Percentiles rank a stretch among this genome's conserved stretches.
Evolutionary conservation across 2,888 invertebrate species (phyloP).

Genomic region (Ligdia adustata): DNA sequence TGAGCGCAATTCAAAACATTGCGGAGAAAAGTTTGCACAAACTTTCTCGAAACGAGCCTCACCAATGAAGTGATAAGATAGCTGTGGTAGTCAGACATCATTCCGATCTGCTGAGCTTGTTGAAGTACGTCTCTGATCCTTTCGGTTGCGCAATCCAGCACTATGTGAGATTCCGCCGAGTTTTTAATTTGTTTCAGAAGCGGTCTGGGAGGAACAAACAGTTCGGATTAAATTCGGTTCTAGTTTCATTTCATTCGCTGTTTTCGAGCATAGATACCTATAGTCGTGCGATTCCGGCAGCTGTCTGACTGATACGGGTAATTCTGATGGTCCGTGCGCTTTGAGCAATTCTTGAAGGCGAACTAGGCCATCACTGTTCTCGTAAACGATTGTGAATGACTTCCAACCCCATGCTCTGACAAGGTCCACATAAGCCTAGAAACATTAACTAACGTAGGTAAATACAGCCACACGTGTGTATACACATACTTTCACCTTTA

Average conservation of each 20-base stretch:
- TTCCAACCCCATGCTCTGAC: conserved; percentile 97
- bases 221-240: neutral
- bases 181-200: conserved; percentile 96
- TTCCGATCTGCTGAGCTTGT: conserved; percentile 97
- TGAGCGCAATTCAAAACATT: conserved; percentile 26
- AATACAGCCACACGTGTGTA: neutral
- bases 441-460: neutral
- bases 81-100: conserved; percentile 98
- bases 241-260: neutral
- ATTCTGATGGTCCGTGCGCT: conserved; percentile 93
- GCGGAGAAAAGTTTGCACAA: conserved; percentile 31
- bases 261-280: no score
- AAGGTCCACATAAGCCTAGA: conserved; percentile 95
- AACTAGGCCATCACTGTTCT: conserved; percentile 96
- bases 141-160: conserved; percentile 94
- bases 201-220: conserved; percentile 84
- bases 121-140: conserved; percentile 93
- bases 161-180: conserved; percentile 95
- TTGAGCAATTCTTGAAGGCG: conserved; percentile 94
- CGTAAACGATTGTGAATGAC: conserved; percentile 98
- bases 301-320: conserved; percentile 93
- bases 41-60: conserved; percentile 56
- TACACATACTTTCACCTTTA: neutral
- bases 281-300: conserved; percentile 93
- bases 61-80: conserved; percentile 96